phyloP scores from a whole-genome alignment of 1,140 invertebrate species.

The Drusus annulatus region DNA sequence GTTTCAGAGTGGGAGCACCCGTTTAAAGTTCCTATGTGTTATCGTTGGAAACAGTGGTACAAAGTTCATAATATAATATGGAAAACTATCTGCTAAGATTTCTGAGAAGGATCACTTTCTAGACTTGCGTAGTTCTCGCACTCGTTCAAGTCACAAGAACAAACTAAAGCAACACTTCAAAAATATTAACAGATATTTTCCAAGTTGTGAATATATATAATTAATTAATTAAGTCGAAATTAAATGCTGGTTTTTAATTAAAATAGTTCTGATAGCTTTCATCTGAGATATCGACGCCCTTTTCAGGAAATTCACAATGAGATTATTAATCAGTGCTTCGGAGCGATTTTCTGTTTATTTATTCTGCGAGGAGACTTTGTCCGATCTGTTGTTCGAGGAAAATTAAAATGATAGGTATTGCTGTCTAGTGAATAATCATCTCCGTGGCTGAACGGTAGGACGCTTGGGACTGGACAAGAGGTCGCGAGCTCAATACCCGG shows the following conservation, averaged over 20 bases:
- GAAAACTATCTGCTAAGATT: slow-evolving; percentile 18
- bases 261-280: too few relatives aligned
- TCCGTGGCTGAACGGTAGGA: too few relatives aligned
- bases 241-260: not conserved
- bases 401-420: too few relatives aligned
- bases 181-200: slow-evolving; percentile 18
- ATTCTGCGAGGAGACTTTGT: too few relatives aligned
- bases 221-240: not conserved
- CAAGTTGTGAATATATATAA: not conserved
- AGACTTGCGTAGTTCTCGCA: not conserved
- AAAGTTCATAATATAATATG: not conserved
- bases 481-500: too few relatives aligned
- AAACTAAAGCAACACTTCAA: not conserved
- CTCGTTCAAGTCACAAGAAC: not conserved
- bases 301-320: too few relatives aligned
- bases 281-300: too few relatives aligned
- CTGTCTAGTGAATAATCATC: too few relatives aligned
- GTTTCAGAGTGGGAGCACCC: not conserved
- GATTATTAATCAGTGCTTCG: too few relatives aligned
- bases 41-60: not conserved
- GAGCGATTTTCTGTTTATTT: too few relatives aligned
- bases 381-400: too few relatives aligned
- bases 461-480: too few relatives aligned
- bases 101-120: not conserved
- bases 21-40: slow-evolving; percentile 11